Conservation (phyloP, 2,113 vertebrate genomes). For the Brienomyrus brachyistius region DNA sequence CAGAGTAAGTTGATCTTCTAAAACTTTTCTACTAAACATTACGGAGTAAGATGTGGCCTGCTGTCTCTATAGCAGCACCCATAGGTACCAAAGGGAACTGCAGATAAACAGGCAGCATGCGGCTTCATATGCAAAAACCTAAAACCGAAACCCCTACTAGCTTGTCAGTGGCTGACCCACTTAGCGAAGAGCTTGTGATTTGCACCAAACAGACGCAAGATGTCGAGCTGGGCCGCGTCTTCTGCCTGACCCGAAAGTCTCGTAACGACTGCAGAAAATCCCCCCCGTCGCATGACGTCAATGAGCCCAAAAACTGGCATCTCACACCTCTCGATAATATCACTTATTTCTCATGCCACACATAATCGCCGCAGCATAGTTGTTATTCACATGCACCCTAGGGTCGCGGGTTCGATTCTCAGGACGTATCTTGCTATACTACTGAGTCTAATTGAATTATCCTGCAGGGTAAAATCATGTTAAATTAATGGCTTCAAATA, state of each 20-base stretch:
- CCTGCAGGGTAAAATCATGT: neutral
- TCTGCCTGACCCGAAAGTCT: neutral
- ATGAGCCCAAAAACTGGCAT: neutral
- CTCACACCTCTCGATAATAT: neutral
- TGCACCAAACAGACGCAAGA: neutral
- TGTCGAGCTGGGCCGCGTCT: neutral
- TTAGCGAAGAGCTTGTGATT: neutral
- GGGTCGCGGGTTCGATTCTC: neutral
- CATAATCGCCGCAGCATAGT: neutral
- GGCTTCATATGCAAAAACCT: neutral
- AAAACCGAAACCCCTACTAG: neutral
- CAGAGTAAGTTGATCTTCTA: neutral
- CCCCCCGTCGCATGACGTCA: neutral
- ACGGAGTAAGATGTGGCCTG: neutral
- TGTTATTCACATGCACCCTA: neutral
- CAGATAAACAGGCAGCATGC: neutral
- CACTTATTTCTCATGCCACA: neutral
- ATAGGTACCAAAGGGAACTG: slow-evolving; percentile 5
- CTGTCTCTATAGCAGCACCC: slow-evolving; percentile 17
- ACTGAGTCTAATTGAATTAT: neutral
- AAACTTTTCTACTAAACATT: neutral
- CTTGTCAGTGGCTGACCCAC: neutral
- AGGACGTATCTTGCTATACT: neutral
- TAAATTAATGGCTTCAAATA: neutral
- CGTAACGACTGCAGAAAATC: neutral